Base-by-base conservation (phyloP, 2,113 vertebrate species). In the Machaerirhynchus nigripectus region DNA sequence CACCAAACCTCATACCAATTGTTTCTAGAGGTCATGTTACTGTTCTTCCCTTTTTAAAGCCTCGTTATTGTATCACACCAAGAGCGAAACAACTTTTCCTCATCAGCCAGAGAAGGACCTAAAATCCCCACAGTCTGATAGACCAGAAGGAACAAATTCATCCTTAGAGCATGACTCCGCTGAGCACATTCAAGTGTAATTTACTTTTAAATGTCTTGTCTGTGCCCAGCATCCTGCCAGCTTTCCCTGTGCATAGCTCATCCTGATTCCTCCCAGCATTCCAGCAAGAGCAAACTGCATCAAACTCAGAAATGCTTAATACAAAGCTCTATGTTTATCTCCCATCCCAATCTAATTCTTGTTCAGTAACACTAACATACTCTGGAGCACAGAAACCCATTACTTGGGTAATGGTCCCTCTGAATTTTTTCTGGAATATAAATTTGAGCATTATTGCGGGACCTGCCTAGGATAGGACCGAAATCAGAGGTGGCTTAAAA, bases 261-360 rank as follows among this genome's bases (percentile, higher is more conserved):
- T 69, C 44, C 50, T 12, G 18, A 89, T 91, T 87, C 55, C 83
- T 96, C 55, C 49, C 81, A 92, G 77, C 84, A 73, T 94, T 84
- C 88, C 91, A 82, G 57, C 49, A 82, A 22, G 42, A 92, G 56
- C 46, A 87, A 91, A 92, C 90, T 88, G 78, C 84, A 95, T 77
- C 4, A 8, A 83, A 53, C 21, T 81, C 46, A 57, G 26, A 79
- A 67, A 74, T 42, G 35, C 44, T 35, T 60, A 77, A 49, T 49
- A 63, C 16, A 64, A 82, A 77, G 44, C 40, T 86, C 89, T 63
- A 28, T 61, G 61, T 47, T 22, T 50, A 46, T 23, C 52, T 21
- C 33, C 46, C 59, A 52, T n/a, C 56, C 49, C 65, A 77, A 59
- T 77, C 75, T 83, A 95, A 61, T 80, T 95, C 59, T 76, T 28